Percentiles rank a stretch among this genome's conserved stretches.
These are phyloP conservation scores for Pagetopsis macropterus DNA, from an alignment of 2,797 vertebrate species.

Conservation along the genomic window DNA sequence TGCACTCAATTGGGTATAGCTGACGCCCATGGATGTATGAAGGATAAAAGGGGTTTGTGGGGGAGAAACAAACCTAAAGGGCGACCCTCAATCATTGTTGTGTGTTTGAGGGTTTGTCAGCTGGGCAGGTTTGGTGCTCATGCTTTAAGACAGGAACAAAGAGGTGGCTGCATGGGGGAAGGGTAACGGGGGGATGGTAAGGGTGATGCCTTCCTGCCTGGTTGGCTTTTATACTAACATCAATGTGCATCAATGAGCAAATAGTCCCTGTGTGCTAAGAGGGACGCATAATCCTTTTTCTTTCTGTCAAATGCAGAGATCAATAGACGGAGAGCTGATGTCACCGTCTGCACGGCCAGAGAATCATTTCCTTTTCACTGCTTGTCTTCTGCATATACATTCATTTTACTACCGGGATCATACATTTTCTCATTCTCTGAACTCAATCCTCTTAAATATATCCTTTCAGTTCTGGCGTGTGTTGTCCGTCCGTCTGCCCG, in stretches of 20 bases:
- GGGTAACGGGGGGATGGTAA: conserved; percentile 67
- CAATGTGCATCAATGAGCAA: conserved; percentile 80
- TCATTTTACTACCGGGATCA: conserved; percentile 59
- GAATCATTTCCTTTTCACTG: conserved; percentile 39
- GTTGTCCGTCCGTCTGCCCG: not conserved
- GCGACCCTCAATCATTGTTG: conserved; percentile 65
- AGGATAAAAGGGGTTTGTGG: conserved; percentile 34
- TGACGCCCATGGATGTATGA: conserved; percentile 34
- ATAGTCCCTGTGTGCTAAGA: conserved; percentile 66
- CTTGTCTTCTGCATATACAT: conserved; percentile 49
- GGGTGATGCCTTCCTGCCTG: conserved; percentile 71
- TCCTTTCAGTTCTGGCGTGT: conserved; percentile 58
- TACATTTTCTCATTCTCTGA: conserved; percentile 67
- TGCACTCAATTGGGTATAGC: conserved; percentile 37
- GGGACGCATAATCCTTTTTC: conserved; percentile 61
- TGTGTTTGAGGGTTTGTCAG: conserved; percentile 65
- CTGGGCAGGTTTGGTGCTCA: conserved; percentile 68
- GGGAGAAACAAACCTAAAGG: conserved; percentile 43
- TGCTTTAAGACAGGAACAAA: conserved; percentile 78
- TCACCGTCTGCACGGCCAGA: conserved; percentile 39
- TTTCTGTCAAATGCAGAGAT: conserved; percentile 69
- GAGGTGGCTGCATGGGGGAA: conserved; percentile 71
- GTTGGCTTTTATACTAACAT: conserved; percentile 79
- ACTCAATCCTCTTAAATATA: conserved; percentile 74
- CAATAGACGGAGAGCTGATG: conserved; percentile 61